Conservation (phyloP, 2,113 vertebrate genomes). For the Natator depressus region DNA sequence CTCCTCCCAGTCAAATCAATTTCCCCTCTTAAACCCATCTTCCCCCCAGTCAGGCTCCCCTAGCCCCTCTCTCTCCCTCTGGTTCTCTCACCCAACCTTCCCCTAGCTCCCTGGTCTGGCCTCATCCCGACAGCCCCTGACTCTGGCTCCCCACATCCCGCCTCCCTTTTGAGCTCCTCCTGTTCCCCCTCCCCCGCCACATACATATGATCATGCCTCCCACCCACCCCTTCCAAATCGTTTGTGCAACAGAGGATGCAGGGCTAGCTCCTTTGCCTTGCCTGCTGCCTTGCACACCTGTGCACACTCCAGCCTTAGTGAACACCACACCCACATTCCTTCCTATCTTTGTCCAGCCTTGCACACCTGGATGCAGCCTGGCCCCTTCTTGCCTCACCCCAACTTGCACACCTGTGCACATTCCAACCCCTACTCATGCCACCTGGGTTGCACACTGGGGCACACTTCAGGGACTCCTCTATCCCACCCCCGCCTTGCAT, state of each 20-base stretch:
- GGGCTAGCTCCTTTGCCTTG: neutral
- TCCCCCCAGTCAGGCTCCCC: no score
- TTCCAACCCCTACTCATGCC: neutral
- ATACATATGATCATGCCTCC: no score
- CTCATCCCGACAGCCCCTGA: no score
- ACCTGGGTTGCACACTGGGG: accelerated
- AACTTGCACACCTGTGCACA: neutral
- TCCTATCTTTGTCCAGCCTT: neutral
- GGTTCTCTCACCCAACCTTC: no score
- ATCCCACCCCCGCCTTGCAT: neutral
- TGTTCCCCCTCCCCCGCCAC: no score
- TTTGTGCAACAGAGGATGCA: neutral
- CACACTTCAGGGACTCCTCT: neutral
- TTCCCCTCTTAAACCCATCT: no score
- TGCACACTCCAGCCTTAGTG: neutral
- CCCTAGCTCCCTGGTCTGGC: no score
- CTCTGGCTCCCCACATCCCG: no score
- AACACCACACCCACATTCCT: neutral
- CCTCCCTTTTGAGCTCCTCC: no score
- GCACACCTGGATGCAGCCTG: neutral
- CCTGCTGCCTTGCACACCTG: neutral
- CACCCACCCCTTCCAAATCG: no score
- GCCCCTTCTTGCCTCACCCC: neutral
- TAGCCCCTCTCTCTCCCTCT: no score
- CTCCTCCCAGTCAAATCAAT: no score